Evolutionary conservation across 2,113 vertebrate genomes (phyloP).

Genomic region (Urocitellus parryii): DNA sequence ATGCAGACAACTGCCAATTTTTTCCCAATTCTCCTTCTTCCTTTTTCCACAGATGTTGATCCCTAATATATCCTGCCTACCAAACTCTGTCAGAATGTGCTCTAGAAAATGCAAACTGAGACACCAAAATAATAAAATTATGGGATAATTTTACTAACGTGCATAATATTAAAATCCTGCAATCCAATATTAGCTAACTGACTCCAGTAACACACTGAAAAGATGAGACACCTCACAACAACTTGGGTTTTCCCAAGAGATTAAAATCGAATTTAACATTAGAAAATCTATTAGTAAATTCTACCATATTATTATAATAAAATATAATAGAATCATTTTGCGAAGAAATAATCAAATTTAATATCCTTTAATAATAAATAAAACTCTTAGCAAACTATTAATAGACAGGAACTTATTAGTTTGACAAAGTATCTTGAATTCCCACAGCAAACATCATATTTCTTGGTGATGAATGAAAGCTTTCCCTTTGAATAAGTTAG

Average conservation of each 20-base stretch:
- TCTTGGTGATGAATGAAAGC: background rate
- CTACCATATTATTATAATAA: background rate
- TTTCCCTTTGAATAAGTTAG: background rate
- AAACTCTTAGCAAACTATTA: background rate
- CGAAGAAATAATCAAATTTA: background rate
- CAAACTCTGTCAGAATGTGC: background rate
- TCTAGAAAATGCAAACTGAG: background rate
- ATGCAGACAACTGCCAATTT: background rate
- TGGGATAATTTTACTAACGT: background rate
- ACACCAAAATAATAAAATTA: background rate
- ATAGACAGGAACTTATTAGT: background rate
- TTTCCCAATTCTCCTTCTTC: background rate
- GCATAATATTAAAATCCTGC: background rate
- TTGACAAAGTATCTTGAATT: background rate
- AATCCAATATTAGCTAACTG: background rate
- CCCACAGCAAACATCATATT: background rate
- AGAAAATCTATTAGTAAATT: background rate
- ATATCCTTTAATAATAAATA: background rate
- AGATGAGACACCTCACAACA: background rate
- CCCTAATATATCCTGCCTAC: background rate
- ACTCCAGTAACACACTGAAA: background rate
- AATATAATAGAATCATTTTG: background rate
- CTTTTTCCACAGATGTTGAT: background rate
- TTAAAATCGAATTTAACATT: background rate
- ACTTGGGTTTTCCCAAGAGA: background rate